A percentile compares a stretch with the other conserved stretches of the same genome.
Conservation (phyloP, 2,113 vertebrate species). For the Himantopus leucocephalus region DNA sequence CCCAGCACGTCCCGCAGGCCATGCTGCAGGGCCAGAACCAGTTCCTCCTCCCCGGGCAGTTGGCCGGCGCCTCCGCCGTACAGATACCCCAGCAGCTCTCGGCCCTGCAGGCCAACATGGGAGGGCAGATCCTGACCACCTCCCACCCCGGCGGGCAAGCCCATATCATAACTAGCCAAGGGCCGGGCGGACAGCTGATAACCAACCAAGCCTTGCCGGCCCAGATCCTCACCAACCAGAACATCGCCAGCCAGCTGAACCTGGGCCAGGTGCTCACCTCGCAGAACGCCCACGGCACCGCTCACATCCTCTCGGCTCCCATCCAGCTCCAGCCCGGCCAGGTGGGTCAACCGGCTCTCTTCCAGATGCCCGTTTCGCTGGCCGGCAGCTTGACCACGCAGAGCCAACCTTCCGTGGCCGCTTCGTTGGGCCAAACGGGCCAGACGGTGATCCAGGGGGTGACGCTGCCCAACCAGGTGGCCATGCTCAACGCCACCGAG, state of each 20-base stretch:
- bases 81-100: slow-evolving; percentile 76
- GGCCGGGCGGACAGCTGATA: slow-evolving; percentile 85
- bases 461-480: slow-evolving; percentile 84
- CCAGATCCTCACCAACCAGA: slow-evolving; percentile 88
- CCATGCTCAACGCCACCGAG: slow-evolving; percentile 84
- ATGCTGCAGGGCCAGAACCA: slow-evolving; percentile 85
- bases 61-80: slow-evolving; percentile 45
- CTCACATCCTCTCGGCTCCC: slow-evolving; percentile 89
- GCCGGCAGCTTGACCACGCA: slow-evolving; percentile 76
- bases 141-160: slow-evolving; percentile 77
- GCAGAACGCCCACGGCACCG: slow-evolving; percentile 83
- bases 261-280: slow-evolving; percentile 87
- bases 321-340: slow-evolving; percentile 90
- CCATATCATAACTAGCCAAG: slow-evolving; percentile 88
- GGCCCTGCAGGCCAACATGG: slow-evolving; percentile 80
- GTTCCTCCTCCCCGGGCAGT: slow-evolving; percentile 82
- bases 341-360: slow-evolving; percentile 85
- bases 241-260: slow-evolving; percentile 80
- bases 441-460: slow-evolving; percentile 91
- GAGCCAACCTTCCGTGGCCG: slow-evolving; percentile 66
- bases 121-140: slow-evolving; percentile 83
- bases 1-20: slow-evolving; percentile 86
- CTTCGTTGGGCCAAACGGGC: slow-evolving; percentile 56
- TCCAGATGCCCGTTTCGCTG: slow-evolving; percentile 92
- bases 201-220: slow-evolving; percentile 79